Evolutionary conservation across 2,113 vertebrate genomes (phyloP).

Genomic region (Phoxinus phoxinus): DNA sequence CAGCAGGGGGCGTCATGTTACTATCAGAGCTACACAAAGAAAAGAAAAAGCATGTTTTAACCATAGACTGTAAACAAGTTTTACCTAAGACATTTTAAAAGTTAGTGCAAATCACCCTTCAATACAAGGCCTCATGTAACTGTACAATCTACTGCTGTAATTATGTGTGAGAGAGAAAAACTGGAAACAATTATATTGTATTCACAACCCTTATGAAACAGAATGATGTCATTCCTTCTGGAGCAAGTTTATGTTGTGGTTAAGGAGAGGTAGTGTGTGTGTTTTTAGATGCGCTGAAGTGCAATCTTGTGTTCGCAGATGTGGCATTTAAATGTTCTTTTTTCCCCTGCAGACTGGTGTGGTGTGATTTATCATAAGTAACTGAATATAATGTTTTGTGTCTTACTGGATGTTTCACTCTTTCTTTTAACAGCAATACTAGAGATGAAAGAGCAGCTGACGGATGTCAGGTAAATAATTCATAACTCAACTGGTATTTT

Average conservation of each 20-base stretch:
- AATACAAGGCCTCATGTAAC: neutral
- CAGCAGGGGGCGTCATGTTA: neutral
- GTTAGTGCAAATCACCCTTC: neutral
- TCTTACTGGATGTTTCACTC: neutral
- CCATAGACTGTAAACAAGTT: neutral
- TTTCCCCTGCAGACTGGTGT: neutral
- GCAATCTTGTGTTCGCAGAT: neutral
- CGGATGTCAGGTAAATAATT: neutral
- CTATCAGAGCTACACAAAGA: neutral
- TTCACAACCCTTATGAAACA: neutral
- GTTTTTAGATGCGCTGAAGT: neutral
- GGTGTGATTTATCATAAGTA: neutral
- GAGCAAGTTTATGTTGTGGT: neutral
- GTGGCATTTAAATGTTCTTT: neutral
- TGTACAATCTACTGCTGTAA: neutral
- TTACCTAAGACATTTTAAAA: neutral
- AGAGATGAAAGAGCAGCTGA: neutral
- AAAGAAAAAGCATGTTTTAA: neutral
- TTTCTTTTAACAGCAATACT: neutral
- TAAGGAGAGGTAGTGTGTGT: neutral
- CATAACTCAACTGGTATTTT: neutral
- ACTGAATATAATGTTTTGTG: neutral
- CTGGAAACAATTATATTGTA: neutral
- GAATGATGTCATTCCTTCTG: neutral
- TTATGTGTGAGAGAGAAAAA: neutral